Evolutionary conservation across 2,888 invertebrate genomes (phyloP).

Genomic region (Zelleria hepariella): DNA sequence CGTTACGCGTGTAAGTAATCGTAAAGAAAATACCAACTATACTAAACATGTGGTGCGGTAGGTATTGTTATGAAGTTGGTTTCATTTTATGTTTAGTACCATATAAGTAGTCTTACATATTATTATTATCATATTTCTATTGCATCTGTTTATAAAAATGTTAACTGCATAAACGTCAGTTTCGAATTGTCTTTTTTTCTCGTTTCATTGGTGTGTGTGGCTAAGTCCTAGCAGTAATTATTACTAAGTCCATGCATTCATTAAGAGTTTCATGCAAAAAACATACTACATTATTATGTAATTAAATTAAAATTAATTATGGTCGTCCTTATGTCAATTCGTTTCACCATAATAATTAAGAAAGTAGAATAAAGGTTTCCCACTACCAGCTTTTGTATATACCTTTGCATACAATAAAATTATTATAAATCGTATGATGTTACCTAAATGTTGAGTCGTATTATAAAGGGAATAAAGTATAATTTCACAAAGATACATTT

Average conservation of each 20-base stretch:
- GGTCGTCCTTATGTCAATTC: not conserved
- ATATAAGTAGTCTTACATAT: too few relatives aligned
- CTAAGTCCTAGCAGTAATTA: not conserved
- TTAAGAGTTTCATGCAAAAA: not conserved
- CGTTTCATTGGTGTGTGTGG: too few relatives aligned
- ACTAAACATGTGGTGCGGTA: too few relatives aligned
- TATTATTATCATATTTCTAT: too few relatives aligned
- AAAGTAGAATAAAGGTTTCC: not conserved
- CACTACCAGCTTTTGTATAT: conserved; percentile 6
- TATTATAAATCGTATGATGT: conserved; percentile 5
- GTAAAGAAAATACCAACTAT: too few relatives aligned
- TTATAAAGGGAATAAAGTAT: conserved; percentile 9
- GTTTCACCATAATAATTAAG: not conserved
- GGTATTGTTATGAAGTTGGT: too few relatives aligned
- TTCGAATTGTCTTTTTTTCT: too few relatives aligned
- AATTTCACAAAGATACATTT: conserved; percentile 7
- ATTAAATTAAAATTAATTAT: not conserved
- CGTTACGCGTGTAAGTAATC: too few relatives aligned
- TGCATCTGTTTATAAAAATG: too few relatives aligned
- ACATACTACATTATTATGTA: not conserved
- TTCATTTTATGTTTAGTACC: too few relatives aligned
- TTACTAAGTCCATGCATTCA: not conserved
- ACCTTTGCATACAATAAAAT: conserved; percentile 2
- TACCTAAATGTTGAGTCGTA: conserved; percentile 5
- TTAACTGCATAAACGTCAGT: too few relatives aligned